phyloP scores from a whole-genome alignment of 2,888 invertebrate genomes.

The Atrina japonica region DNA sequence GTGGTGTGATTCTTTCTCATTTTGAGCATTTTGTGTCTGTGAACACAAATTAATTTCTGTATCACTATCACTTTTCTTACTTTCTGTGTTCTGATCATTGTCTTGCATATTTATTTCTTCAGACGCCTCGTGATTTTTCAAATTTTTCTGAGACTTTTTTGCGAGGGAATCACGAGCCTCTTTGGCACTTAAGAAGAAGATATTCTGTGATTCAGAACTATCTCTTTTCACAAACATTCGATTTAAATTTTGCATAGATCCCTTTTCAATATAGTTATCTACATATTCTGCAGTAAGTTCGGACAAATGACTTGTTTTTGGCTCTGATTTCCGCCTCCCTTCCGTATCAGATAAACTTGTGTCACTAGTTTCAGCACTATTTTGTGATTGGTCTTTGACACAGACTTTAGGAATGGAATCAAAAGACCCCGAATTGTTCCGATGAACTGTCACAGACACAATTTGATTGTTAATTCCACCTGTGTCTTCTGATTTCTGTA shows the following conservation, averaged over 20 bases:
- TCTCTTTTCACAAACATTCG: not conserved
- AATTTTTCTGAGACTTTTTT: not conserved
- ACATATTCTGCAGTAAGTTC: constrained; percentile 9
- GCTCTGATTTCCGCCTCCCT: not conserved
- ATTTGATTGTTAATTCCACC: constrained; percentile 8
- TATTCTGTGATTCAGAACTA: not conserved
- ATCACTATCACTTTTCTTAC: constrained; percentile 11
- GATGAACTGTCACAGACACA: constrained; percentile 17
- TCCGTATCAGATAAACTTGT: constrained; percentile 1
- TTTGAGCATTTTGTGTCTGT: no score
- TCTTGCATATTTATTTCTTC: not conserved
- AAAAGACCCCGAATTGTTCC: not conserved
- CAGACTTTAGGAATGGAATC: not conserved
- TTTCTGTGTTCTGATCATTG: constrained; percentile 2
- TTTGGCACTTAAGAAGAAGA: constrained; percentile 15
- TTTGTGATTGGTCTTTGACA: no score
- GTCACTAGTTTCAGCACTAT: no score
- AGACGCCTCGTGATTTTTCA: not conserved
- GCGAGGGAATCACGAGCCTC: constrained; percentile 8
- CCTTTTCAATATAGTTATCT: constrained; percentile 10
- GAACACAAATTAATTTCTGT: not conserved
- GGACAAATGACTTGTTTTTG: not conserved
- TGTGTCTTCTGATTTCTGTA: not conserved
- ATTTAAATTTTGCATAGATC: not conserved
- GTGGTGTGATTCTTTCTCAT: no score